Percentiles rank a stretch among this genome's conserved stretches.
Evolutionary conservation across 2,888 invertebrate genomes (phyloP).

Genomic region (Meloe dianella): DNA sequence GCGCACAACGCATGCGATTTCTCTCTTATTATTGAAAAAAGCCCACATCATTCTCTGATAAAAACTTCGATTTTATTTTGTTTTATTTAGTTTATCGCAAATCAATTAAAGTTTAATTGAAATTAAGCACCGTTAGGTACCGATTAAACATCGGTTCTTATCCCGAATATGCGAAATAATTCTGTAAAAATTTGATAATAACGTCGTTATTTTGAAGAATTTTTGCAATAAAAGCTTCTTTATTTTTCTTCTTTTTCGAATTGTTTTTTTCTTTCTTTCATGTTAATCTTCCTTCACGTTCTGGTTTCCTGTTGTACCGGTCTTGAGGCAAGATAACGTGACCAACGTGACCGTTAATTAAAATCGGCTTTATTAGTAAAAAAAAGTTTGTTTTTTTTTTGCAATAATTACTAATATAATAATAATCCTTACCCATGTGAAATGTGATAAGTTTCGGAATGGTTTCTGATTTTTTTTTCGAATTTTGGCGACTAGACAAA

Average conservation of each 20-base stretch:
- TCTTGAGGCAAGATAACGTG: not conserved
- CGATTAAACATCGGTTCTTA: not conserved
- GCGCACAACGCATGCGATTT: not conserved
- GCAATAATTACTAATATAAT: no score
- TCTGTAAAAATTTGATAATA: no score
- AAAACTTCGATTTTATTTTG: not conserved
- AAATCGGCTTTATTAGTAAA: slow-evolving; percentile 21
- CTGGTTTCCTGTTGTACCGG: slow-evolving; percentile 23
- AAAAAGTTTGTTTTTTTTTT: no score
- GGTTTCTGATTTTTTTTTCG: slow-evolving; percentile 45
- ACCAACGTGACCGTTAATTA: slow-evolving; percentile 3
- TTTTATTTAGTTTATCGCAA: not conserved
- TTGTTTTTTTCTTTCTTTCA: not conserved
- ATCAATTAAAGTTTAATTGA: no score
- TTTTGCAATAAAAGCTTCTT: not conserved
- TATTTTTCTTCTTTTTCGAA: no score
- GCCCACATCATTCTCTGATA: no score
- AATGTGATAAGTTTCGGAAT: slow-evolving; percentile 53
- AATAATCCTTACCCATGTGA: slow-evolving; percentile 51
- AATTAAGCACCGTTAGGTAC: not conserved
- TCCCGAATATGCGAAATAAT: no score
- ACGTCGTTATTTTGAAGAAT: not conserved
- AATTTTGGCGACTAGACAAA: slow-evolving; percentile 57
- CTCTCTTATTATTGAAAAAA: no score
- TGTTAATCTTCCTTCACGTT: slow-evolving; percentile 21